A percentile compares a stretch with the other conserved stretches of the same genome.
Evolutionary conservation across 2,113 vertebrate genomes (phyloP).

Genomic region (Hyla sarda): DNA sequence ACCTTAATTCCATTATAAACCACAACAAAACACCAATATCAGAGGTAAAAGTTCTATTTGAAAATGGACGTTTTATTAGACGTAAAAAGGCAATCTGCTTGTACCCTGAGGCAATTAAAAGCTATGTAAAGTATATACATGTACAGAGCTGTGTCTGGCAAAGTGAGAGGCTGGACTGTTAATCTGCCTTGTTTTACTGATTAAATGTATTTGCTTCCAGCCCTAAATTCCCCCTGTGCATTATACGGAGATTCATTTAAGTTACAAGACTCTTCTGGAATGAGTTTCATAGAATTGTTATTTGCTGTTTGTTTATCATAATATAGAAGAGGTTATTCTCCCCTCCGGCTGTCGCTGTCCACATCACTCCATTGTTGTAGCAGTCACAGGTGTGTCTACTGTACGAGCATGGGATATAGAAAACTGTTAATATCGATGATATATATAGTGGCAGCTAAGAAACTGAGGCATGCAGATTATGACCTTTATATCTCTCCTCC

Average conservation of each 20-base stretch:
- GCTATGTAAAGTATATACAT: constrained; percentile 15
- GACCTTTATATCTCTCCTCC: too few relatives aligned
- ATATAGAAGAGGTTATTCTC: neutral
- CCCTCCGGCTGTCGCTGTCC: neutral
- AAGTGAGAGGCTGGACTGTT: constrained; percentile 28
- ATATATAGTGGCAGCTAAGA: too few relatives aligned
- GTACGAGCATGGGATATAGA: neutral
- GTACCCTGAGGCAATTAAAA: constrained; percentile 37
- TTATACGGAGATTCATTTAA: constrained; percentile 38
- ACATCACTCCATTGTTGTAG: neutral
- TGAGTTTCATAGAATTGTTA: constrained; percentile 25
- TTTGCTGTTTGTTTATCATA: constrained; percentile 29
- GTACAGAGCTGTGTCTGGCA: neutral
- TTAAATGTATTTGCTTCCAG: constrained; percentile 49
- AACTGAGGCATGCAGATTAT: too few relatives aligned
- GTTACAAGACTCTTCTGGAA: constrained; percentile 51
- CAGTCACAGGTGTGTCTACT: neutral
- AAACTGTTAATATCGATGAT: too few relatives aligned
- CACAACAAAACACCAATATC: constrained; percentile 24
- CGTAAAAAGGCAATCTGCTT: constrained; percentile 35
- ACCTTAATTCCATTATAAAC: constrained; percentile 20
- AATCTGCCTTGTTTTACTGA: constrained; percentile 49
- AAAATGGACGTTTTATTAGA: constrained; percentile 25
- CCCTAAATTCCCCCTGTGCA: constrained; percentile 39
- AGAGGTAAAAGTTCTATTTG: constrained; percentile 13